Conservation (phyloP, 1,140 invertebrate species). For the Microvelia longipes region DNA sequence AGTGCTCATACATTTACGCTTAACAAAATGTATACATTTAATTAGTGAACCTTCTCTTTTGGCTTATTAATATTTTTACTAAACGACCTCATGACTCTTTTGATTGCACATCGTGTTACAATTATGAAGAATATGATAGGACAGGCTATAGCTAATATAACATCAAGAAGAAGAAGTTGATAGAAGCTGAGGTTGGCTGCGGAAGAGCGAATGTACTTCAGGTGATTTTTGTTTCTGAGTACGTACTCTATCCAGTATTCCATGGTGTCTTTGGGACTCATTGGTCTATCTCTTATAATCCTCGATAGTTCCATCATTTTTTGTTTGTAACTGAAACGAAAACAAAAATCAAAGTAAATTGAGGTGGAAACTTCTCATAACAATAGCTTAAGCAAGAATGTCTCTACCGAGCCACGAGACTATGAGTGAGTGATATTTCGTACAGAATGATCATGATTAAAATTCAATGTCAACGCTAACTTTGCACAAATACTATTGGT, state of each 20-base stretch:
- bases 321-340: not conserved
- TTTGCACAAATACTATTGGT: too few species aligned
- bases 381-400: too few species aligned
- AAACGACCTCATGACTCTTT: too few species aligned
- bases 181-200: not conserved
- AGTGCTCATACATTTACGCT: too few species aligned
- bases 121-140: too few species aligned
- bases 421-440: too few species aligned
- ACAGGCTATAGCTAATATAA: not conserved
- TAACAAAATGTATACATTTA: too few species aligned
- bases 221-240: not conserved
- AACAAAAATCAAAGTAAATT: too few species aligned
- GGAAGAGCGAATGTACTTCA: not conserved
- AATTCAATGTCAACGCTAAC: not conserved
- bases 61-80: not conserved
- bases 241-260: not conserved
- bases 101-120: too few species aligned
- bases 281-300: not conserved
- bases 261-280: not conserved
- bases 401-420: too few species aligned
- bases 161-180: not conserved
- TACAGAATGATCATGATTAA: not conserved
- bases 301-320: not conserved
- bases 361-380: too few species aligned
- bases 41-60: not conserved